These are phyloP conservation scores for Pollicipes pollicipes DNA, from an alignment of 1,140 invertebrate genomes.

Conservation along the genomic window DNA sequence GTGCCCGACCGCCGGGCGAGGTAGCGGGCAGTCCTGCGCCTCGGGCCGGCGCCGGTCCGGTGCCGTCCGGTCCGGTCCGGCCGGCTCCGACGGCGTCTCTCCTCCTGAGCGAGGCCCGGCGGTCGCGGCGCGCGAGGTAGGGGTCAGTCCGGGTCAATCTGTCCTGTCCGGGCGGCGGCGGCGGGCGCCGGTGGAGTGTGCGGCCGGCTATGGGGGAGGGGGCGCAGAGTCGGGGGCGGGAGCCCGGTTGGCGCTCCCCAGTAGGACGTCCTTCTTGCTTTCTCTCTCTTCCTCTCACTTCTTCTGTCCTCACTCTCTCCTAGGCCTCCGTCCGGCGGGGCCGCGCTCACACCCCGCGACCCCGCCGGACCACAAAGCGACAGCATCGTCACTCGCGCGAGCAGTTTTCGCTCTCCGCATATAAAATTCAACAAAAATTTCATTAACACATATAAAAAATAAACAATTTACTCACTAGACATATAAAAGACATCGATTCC, in stretches of 20 bases:
- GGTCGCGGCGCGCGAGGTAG: constrained; percentile 1
- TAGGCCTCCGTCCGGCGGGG: not conserved
- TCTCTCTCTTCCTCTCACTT: not conserved
- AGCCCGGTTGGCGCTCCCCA: not conserved
- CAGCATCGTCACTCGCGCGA: not conserved
- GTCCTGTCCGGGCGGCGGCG: not conserved
- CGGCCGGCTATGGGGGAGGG: no score
- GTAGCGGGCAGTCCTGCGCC: not conserved
- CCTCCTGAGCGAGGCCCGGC: no score
- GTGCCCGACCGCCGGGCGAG: not conserved
- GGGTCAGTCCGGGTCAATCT: not conserved
- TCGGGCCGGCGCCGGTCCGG: not conserved
- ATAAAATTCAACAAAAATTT: constrained; percentile 2
- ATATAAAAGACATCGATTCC: constrained; percentile 2
- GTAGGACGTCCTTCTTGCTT: not conserved
- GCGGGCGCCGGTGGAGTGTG: no score
- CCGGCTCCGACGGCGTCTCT: no score
- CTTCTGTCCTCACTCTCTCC: not conserved
- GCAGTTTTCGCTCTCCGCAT: not conserved
- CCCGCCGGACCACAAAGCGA: no score
- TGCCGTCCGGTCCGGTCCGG: no score
- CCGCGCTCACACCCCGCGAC: not conserved
- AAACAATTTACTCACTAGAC: constrained; percentile 2
- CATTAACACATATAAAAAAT: constrained; percentile 2
- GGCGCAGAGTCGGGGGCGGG: no score